Conservation (phyloP, 1,140 invertebrate genomes). For the Octopus bimaculoides region DNA sequence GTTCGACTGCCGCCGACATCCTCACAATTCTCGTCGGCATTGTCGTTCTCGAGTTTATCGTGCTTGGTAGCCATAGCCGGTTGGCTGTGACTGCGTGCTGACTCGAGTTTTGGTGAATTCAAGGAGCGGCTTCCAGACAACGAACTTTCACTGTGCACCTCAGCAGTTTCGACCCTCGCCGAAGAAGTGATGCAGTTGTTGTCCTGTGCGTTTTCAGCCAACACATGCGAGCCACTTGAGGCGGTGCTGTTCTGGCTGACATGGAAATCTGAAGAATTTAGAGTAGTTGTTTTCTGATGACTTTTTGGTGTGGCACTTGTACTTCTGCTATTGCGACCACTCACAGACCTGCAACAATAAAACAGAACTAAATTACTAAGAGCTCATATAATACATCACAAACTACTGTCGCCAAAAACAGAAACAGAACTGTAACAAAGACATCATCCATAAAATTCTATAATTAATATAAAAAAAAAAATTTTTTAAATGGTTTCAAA, state of each 20-base stretch:
- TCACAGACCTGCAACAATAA: slow-evolving; percentile 45
- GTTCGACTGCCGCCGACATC: slow-evolving; percentile 15
- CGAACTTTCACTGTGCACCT: slow-evolving; percentile 51
- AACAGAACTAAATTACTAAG: no score
- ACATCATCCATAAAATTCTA: no score
- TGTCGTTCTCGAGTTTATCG: slow-evolving; percentile 15
- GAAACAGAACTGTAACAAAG: no score
- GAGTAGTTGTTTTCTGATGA: slow-evolving; percentile 38
- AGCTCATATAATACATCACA: no score
- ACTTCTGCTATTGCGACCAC: slow-evolving; percentile 52
- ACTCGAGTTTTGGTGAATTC: slow-evolving; percentile 36
- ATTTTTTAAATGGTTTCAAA: no score
- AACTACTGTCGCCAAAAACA: no score
- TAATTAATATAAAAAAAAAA: no score
- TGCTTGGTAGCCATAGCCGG: slow-evolving; percentile 31
- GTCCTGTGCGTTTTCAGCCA: slow-evolving; percentile 31
- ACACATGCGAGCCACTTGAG: slow-evolving; percentile 53
- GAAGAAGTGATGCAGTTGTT: slow-evolving; percentile 19
- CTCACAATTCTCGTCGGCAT: background rate
- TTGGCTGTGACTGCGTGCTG: slow-evolving; percentile 5
- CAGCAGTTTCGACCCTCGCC: slow-evolving; percentile 39
- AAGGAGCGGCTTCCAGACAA: slow-evolving; percentile 49
- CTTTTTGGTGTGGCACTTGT: slow-evolving; percentile 53
- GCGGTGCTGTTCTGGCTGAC: slow-evolving; percentile 49
- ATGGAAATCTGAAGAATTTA: slow-evolving; percentile 48